phyloP scores from a whole-genome alignment of 2,888 invertebrate genomes.

The Deilephila porcellus region DNA sequence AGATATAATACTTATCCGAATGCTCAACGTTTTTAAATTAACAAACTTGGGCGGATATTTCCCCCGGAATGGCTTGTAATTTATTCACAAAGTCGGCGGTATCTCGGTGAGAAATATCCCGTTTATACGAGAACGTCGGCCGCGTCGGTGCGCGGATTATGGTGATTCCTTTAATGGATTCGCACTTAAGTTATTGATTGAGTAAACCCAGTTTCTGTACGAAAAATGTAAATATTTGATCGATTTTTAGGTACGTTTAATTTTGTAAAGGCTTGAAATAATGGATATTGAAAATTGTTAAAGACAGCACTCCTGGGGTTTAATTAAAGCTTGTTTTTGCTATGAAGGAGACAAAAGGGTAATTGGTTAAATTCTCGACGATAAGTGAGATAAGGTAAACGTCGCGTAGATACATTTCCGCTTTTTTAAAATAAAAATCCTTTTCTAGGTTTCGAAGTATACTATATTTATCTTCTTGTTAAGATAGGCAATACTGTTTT shows the following conservation, averaged over 20 bases:
- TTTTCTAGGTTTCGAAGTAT: no score
- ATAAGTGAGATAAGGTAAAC: no score
- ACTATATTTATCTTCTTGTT: no score
- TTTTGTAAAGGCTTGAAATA: neutral
- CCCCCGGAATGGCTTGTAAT: conserved; percentile 39
- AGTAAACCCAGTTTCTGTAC: conserved; percentile 32
- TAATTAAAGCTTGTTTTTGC: no score
- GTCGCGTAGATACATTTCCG: no score
- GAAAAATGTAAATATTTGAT: conserved; percentile 20
- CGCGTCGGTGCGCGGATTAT: conserved; percentile 41
- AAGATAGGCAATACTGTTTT: no score
- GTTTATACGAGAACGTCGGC: conserved; percentile 27
- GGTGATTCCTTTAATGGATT: conserved; percentile 47
- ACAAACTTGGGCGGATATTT: conserved; percentile 44
- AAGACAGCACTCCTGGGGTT: no score
- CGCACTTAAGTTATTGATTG: conserved; percentile 46
- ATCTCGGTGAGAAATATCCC: conserved; percentile 35
- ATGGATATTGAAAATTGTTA: neutral
- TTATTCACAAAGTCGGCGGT: conserved; percentile 39
- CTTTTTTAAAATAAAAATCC: no score
- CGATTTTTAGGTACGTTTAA: neutral
- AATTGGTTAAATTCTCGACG: no score
- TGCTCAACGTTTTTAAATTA: conserved; percentile 46
- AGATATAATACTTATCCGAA: conserved; percentile 41
- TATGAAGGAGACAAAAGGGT: no score